Conservation (phyloP, 2,888 invertebrate species). For the Oithona nana region DNA sequence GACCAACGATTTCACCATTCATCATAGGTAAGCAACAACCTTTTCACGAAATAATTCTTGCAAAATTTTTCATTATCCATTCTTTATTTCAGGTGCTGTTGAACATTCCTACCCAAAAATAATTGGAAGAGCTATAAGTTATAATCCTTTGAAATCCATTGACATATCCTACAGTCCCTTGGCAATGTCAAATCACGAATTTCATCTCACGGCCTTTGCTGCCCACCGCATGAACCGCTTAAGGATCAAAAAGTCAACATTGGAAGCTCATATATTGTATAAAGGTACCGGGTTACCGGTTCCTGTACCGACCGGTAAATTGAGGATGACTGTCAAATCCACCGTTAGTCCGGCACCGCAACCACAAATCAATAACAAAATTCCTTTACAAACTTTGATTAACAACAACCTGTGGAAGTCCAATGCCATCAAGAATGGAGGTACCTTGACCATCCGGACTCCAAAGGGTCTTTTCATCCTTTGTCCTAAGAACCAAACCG, state of each 20-base stretch:
- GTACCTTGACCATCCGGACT: background rate
- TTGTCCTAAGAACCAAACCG: background rate
- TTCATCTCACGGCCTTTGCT: background rate
- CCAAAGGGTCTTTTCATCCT: background rate
- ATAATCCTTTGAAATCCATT: background rate
- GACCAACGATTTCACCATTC: constrained; percentile 85
- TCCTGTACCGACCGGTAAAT: background rate
- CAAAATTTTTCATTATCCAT: background rate
- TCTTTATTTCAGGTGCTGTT: background rate
- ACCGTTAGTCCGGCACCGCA: background rate
- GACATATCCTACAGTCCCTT: background rate
- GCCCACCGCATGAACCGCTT: background rate
- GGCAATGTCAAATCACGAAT: constrained; percentile 1
- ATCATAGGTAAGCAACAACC: constrained; percentile 28
- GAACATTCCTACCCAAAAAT: background rate
- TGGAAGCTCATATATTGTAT: background rate
- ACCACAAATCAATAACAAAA: background rate
- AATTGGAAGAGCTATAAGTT: background rate
- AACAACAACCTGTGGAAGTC: constrained; percentile 9
- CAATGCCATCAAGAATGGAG: background rate
- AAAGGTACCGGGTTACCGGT: background rate
- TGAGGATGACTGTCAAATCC: background rate
- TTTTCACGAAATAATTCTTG: background rate
- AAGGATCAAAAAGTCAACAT: background rate
- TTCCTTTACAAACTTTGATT: background rate